phyloP scores from a whole-genome alignment of 2,888 invertebrate genomes.

The Drosophila barbarae region DNA sequence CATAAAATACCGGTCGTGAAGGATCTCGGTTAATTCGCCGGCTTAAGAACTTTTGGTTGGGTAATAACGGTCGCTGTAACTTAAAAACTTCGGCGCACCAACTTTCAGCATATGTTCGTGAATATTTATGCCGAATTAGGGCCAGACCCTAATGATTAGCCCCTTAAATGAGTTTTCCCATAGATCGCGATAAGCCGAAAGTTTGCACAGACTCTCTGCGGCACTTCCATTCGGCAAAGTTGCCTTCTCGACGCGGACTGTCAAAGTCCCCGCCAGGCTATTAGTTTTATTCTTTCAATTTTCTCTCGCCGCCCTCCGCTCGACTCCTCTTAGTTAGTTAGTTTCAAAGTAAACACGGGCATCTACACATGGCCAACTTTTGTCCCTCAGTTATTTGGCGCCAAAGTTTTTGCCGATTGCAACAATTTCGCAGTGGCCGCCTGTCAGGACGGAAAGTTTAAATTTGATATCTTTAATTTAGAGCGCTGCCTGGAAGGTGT shows the following conservation, averaged over 20 bases:
- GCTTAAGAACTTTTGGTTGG: slow-evolving; percentile 21
- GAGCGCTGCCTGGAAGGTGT: slow-evolving; percentile 35
- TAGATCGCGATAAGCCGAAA: slow-evolving; percentile 41
- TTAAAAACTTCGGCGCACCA: slow-evolving; percentile 21
- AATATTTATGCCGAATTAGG: slow-evolving; percentile 30
- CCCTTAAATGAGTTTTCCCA: slow-evolving; percentile 35
- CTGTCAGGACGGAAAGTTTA: slow-evolving; percentile 39
- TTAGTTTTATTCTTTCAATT: slow-evolving; percentile 57
- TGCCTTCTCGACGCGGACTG: slow-evolving; percentile 1
- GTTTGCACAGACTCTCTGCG: slow-evolving; percentile 9
- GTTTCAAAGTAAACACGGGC: slow-evolving; percentile 53
- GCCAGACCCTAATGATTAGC: slow-evolving; percentile 17
- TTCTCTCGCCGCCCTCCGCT: slow-evolving; percentile 22
- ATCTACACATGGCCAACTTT: slow-evolving; percentile 50
- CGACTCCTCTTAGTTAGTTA: slow-evolving; percentile 48
- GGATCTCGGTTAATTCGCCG: slow-evolving; percentile 6
- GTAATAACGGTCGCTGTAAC: slow-evolving; percentile 19
- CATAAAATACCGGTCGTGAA: slow-evolving; percentile 16
- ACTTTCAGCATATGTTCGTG: slow-evolving; percentile 19
- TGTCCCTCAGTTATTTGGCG: slow-evolving; percentile 60
- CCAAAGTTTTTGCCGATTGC: slow-evolving; percentile 60
- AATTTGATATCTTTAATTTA: slow-evolving; percentile 60
- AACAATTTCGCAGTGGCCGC: slow-evolving; percentile 39
- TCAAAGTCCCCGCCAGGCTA: slow-evolving; percentile 28
- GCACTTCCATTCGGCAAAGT: slow-evolving; percentile 34